A percentile compares a stretch with the other conserved stretches of the same genome.
phyloP scores from a whole-genome alignment of 1,140 invertebrate species.

The Halesus radiatus region DNA sequence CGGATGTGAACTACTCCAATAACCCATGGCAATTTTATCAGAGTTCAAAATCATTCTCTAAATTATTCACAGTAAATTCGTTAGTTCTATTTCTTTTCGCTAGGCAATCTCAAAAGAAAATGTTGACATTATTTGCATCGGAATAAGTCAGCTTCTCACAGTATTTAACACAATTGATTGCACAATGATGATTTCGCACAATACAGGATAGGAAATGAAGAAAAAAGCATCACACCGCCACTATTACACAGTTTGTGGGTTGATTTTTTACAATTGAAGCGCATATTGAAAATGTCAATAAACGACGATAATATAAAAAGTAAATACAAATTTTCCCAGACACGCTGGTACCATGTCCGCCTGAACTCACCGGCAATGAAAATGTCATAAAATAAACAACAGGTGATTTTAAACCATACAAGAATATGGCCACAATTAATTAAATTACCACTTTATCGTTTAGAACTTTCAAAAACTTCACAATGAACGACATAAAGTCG shows the following conservation, averaged over 20 bases:
- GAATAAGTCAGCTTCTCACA: no score
- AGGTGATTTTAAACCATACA: background rate
- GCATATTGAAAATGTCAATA: background rate
- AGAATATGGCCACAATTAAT: background rate
- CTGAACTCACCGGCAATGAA: conserved; percentile 20
- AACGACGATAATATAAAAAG: background rate
- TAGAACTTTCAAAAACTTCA: background rate
- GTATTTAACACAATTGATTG: background rate
- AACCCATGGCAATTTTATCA: no score
- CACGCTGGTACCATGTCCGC: conserved; percentile 22
- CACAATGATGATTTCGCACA: background rate
- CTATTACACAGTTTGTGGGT: no score
- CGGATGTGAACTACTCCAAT: no score
- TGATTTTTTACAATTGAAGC: background rate
- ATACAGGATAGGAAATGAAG: background rate
- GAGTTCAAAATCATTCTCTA: no score
- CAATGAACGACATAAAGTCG: background rate
- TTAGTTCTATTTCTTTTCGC: no score
- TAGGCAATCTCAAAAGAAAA: no score
- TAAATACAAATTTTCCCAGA: conserved; percentile 13
- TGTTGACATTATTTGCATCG: no score
- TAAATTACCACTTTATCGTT: background rate
- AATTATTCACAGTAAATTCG: no score
- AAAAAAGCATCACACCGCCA: background rate
- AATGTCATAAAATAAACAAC: conserved; percentile 14